Conservation (phyloP, 2,113 vertebrate genomes). For the Thryonomys swinderianus region DNA sequence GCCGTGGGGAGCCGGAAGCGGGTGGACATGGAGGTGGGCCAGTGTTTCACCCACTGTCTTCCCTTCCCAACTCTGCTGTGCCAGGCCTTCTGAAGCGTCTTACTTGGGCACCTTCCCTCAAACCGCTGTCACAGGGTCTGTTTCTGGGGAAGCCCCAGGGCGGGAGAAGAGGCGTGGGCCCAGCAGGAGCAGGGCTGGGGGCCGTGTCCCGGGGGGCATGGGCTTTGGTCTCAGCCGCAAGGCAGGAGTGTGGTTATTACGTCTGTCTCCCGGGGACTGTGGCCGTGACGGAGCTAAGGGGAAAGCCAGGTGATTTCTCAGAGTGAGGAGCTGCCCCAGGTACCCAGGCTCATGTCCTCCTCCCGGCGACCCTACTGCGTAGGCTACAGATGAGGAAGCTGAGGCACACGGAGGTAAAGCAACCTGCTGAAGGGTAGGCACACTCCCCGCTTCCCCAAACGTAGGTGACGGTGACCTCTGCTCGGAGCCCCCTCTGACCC, state of each 20-base stretch:
- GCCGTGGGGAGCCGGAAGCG: not conserved
- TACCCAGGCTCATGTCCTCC: too few species aligned
- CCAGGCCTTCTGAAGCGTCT: not conserved
- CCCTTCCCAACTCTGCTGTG: not conserved
- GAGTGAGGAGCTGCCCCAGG: too few species aligned
- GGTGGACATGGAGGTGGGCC: not conserved
- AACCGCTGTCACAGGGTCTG: not conserved
- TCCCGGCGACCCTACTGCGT: too few species aligned
- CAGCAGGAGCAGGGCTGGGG: not conserved
- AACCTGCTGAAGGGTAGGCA: too few species aligned
- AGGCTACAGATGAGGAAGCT: too few species aligned
- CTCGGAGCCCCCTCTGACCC: too few species aligned
- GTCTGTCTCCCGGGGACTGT: not conserved
- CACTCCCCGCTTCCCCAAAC: too few species aligned
- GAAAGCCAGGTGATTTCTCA: too few species aligned
- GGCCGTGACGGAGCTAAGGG: not conserved
- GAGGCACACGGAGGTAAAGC: too few species aligned
- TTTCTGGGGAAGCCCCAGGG: too few species aligned
- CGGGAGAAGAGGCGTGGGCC: not conserved
- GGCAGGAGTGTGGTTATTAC: not conserved
- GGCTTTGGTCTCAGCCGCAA: not conserved
- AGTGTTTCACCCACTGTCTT: not conserved
- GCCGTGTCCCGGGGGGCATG: too few species aligned
- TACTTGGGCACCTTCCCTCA: not conserved
- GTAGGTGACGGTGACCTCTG: too few species aligned